Conservation (phyloP, 2,797 vertebrate species). For the Tangara arthus region DNA sequence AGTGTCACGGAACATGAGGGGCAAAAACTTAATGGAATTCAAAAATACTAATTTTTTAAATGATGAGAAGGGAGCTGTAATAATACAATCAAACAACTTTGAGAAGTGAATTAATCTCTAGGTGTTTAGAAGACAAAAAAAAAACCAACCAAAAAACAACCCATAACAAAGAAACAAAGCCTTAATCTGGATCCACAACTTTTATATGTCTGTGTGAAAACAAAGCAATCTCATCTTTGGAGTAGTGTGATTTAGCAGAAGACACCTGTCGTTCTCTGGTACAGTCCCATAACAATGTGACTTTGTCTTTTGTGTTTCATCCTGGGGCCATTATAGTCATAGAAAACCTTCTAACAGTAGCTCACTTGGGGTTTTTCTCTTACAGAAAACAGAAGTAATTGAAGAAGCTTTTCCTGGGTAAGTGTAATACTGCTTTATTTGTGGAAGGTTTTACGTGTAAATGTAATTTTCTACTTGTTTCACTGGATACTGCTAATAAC, state of each 20-base stretch:
- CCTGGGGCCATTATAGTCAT: neutral
- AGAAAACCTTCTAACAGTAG: neutral
- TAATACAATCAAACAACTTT: neutral
- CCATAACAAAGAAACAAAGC: neutral
- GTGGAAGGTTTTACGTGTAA: neutral
- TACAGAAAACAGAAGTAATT: constrained; percentile 95
- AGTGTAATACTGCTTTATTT: constrained; percentile 45
- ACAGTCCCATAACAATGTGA: accelerated
- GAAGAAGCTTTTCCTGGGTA: constrained; percentile 98
- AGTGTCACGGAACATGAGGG: neutral
- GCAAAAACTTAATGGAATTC: neutral
- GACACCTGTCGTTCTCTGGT: neutral
- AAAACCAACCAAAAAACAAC: neutral
- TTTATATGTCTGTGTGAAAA: neutral
- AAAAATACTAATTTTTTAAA: neutral
- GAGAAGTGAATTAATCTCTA: neutral
- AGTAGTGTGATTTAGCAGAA: neutral
- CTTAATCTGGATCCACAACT: neutral
- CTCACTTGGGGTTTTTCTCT: neutral
- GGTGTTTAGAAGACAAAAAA: neutral
- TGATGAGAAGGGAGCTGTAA: neutral
- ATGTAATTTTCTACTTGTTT: neutral
- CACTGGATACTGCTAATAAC: neutral
- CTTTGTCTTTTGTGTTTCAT: neutral
- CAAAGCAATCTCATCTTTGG: neutral